A percentile compares a stretch with the other conserved stretches of the same genome.
phyloP scores from a whole-genome alignment of 1,140 invertebrate species.

The Phenacoccus solenopsis region DNA sequence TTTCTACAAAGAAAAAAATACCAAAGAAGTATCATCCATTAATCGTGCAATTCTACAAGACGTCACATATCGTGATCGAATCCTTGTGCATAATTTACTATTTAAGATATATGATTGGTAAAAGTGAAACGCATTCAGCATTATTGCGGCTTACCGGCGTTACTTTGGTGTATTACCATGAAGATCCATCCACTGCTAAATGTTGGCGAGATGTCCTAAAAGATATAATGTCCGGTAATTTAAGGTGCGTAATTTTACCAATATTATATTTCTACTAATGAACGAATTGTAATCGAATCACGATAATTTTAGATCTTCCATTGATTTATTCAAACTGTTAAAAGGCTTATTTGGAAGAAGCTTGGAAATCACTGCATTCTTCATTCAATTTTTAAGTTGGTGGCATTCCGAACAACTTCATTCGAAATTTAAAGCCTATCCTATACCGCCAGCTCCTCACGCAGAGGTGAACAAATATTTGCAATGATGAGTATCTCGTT shows the following conservation, averaged over 20 bases:
- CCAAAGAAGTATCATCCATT: neutral
- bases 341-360: neutral
- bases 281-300: neutral
- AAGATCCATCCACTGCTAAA: neutral
- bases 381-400: conserved; percentile 23
- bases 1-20: neutral
- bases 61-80: conserved; percentile 12
- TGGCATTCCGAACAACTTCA: conserved; percentile 22
- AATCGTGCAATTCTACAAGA: neutral
- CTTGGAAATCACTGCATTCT: conserved; percentile 23
- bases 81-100: conserved; percentile 22
- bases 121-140: conserved; percentile 20
- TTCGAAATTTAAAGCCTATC: conserved; percentile 20
- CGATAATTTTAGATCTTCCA: conserved; percentile 3
- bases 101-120: conserved; percentile 22
- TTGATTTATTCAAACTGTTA: neutral
- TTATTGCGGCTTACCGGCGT: conserved; percentile 19
- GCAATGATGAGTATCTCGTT: neutral
- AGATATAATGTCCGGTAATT: neutral
- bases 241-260: too few species aligned
- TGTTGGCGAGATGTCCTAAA: neutral
- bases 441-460: conserved; percentile 20
- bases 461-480: neutral
- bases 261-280: neutral
- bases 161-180: conserved; percentile 19